Evolutionary conservation across 2,113 vertebrate species (phyloP).

Genomic region (Halichoeres trimaculatus): DNA sequence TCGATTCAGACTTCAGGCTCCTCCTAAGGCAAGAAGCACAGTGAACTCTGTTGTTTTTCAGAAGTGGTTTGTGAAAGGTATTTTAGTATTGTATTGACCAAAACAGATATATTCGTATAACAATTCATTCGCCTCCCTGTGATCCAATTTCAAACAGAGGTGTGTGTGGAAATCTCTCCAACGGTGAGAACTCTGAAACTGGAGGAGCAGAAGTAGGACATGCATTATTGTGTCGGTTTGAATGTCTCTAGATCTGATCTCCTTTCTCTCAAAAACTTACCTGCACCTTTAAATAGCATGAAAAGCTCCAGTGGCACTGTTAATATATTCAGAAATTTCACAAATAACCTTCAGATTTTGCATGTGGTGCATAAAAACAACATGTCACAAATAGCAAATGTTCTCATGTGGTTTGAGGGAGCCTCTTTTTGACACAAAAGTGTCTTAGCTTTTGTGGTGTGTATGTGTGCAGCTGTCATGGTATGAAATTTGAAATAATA

Average conservation of each 20-base stretch:
- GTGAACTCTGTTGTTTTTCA: neutral
- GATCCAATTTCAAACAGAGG: conserved; percentile 27
- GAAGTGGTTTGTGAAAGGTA: no score
- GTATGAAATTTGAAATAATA: neutral
- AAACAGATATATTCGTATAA: neutral
- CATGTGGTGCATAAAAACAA: conserved; percentile 24
- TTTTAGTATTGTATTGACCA: no score
- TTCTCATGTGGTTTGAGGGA: conserved; percentile 34
- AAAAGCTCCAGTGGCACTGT: neutral
- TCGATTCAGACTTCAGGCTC: neutral
- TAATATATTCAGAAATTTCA: conserved; percentile 43
- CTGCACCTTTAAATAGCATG: conserved; percentile 30
- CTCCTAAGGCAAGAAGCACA: neutral
- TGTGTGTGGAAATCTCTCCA: neutral
- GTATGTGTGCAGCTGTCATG: neutral
- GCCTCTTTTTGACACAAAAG: conserved; percentile 50
- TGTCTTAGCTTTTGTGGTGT: conserved; percentile 22
- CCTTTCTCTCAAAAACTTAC: neutral
- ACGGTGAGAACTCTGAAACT: conserved; percentile 14
- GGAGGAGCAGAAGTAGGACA: conserved; percentile 15
- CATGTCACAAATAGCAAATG: neutral
- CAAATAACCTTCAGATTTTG: conserved; percentile 45
- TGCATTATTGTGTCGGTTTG: neutral
- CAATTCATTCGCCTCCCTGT: conserved; percentile 8
- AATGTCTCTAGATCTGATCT: conserved; percentile 30